Evolutionary conservation across 2,888 invertebrate genomes (phyloP).

Genomic region (Colostygia pectinataria): DNA sequence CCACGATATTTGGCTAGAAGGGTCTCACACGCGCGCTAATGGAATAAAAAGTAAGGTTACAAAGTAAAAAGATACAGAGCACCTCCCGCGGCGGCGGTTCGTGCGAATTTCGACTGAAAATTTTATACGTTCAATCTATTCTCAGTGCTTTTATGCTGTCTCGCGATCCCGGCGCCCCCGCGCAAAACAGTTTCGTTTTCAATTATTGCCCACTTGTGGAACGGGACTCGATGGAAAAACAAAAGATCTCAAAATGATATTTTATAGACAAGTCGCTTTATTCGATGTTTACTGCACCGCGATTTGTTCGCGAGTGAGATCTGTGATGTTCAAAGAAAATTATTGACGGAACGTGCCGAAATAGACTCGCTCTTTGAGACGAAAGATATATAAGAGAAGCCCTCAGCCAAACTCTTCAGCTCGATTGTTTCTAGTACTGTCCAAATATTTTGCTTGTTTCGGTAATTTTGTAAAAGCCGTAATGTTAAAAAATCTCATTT

Average conservation of each 20-base stretch:
- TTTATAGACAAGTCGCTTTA: conserved; percentile 78
- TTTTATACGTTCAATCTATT: conserved; percentile 83
- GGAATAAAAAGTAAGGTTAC: conserved; percentile 83
- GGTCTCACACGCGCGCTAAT: conserved; percentile 79
- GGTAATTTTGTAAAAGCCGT: conserved; percentile 40
- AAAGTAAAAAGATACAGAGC: conserved; percentile 81
- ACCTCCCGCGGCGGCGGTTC: conserved; percentile 77
- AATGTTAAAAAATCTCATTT: conserved; percentile 49
- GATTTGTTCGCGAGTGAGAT: conserved; percentile 75
- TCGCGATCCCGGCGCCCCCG: conserved; percentile 69
- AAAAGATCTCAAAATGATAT: conserved; percentile 80
- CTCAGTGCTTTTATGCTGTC: conserved; percentile 79
- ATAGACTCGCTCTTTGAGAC: conserved; percentile 57
- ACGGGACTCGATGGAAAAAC: conserved; percentile 76
- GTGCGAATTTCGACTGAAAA: conserved; percentile 81
- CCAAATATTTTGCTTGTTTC: conserved; percentile 47
- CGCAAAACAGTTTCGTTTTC: conserved; percentile 80
- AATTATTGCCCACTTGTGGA: conserved; percentile 84
- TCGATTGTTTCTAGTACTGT: conserved; percentile 55
- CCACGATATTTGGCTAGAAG: conserved; percentile 80
- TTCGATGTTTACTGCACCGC: conserved; percentile 78
- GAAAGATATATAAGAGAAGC: conserved; percentile 54
- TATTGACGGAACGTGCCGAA: conserved; percentile 79
- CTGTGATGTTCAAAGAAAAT: conserved; percentile 77
- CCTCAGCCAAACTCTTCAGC: conserved; percentile 50